A percentile compares a stretch with the other conserved stretches of the same genome.
Evolutionary conservation across 2,888 invertebrate species (phyloP).

Genomic region (Microdon myrmicae): DNA sequence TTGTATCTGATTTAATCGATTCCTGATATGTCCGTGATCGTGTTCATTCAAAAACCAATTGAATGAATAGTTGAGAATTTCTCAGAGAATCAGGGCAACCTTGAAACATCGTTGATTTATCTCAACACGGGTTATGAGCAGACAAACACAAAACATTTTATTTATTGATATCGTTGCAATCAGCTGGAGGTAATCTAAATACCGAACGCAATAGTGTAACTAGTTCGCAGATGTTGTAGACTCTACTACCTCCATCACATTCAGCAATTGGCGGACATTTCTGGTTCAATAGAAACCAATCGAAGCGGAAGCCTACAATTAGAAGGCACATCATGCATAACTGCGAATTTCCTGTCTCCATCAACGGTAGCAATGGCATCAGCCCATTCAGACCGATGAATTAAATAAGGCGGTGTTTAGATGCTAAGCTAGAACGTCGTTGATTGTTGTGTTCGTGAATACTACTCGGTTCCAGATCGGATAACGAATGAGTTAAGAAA

Average conservation of each 20-base stretch:
- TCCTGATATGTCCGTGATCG: no score
- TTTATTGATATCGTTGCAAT: no score
- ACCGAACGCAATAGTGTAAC: neutral
- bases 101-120: no score
- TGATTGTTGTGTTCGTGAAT: conserved; percentile 18
- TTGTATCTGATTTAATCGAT: no score
- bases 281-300: conserved; percentile 52
- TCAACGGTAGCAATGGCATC: conserved; percentile 8
- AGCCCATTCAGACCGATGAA: neutral
- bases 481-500: conserved; percentile 34
- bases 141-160: no score
- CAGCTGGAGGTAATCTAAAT: no score
- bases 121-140: no score
- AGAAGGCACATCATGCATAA: conserved; percentile 50
- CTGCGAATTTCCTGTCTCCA: conserved; percentile 41
- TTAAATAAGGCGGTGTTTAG: conserved; percentile 35
- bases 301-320: conserved; percentile 51
- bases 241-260: no score
- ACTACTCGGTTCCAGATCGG: neutral
- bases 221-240: neutral
- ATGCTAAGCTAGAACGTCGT: conserved; percentile 21
- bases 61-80: no score
- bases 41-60: no score
- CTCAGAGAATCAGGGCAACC: no score
- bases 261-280: conserved; percentile 38